Conservation (phyloP, 2,797 vertebrate species). For the Amniataba percoides region DNA sequence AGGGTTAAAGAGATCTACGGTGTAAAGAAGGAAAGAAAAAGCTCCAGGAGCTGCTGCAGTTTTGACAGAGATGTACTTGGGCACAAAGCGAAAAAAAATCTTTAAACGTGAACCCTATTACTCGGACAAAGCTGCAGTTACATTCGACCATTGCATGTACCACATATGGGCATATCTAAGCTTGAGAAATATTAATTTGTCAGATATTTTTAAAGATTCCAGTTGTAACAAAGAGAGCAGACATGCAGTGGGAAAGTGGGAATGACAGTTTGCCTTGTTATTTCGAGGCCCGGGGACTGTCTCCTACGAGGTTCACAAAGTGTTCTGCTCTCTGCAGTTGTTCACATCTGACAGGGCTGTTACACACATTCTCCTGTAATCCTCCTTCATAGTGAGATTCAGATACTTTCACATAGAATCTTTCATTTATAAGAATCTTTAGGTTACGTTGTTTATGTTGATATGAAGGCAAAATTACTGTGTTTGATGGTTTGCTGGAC, state of each 20-base stretch:
- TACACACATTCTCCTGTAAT: not conserved
- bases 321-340: slow-evolving; percentile 9
- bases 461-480: not conserved
- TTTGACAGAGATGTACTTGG: not conserved
- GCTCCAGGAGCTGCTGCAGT: not conserved
- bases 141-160: not conserved
- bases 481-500: slow-evolving; percentile 9
- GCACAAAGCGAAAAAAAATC: not conserved
- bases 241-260: not conserved
- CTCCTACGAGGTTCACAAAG: slow-evolving; percentile 16
- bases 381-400: not conserved
- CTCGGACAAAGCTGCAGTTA: not conserved
- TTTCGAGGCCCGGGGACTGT: slow-evolving; percentile 33
- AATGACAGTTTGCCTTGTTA: slow-evolving; percentile 38
- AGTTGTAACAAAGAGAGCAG: not conserved
- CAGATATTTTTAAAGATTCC: not conserved
- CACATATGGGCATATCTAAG: not conserved
- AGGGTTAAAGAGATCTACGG: not conserved
- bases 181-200: not conserved
- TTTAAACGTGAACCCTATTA: not conserved
- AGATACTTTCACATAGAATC: not conserved
- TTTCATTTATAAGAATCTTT: not conserved
- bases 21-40: not conserved
- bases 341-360: not conserved
- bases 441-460: not conserved